Conservation (phyloP, 2,797 vertebrate species). For the Hydrocynus forskahlii region DNA sequence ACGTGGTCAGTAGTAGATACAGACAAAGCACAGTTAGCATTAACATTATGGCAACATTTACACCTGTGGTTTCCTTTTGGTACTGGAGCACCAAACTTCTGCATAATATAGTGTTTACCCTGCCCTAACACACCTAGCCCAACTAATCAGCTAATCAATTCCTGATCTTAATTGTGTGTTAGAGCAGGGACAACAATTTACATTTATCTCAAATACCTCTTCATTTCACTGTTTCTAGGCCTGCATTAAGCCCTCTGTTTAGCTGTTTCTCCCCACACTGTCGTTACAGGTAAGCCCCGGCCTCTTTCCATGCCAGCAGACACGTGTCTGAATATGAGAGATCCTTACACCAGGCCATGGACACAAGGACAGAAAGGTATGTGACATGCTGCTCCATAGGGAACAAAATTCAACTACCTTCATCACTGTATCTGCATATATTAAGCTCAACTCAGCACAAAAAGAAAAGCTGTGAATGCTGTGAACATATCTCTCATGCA, state of each 20-base stretch:
- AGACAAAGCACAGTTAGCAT: background rate
- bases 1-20: slow-evolving; percentile 72
- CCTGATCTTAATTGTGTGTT: background rate
- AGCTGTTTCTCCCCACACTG: background rate
- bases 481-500: background rate
- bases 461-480: background rate
- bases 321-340: slow-evolving; percentile 79
- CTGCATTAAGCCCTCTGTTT: background rate
- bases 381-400: background rate
- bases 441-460: background rate
- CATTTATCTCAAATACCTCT: background rate
- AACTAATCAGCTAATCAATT: background rate
- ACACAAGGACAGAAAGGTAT: slow-evolving; percentile 84
- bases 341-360: slow-evolving; percentile 78
- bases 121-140: background rate
- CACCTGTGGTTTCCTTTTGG: background rate
- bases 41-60: background rate
- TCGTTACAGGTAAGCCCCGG: slow-evolving; percentile 85
- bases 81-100: background rate
- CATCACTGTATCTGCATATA: background rate
- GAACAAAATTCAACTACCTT: background rate
- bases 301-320: slow-evolving; percentile 94
- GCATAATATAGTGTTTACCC: background rate
- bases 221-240: background rate
- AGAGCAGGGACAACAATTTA: background rate